A percentile compares a stretch with the other conserved stretches of the same genome.
Conservation (phyloP, 2,113 vertebrate species). For the Oryzias celebensis region DNA sequence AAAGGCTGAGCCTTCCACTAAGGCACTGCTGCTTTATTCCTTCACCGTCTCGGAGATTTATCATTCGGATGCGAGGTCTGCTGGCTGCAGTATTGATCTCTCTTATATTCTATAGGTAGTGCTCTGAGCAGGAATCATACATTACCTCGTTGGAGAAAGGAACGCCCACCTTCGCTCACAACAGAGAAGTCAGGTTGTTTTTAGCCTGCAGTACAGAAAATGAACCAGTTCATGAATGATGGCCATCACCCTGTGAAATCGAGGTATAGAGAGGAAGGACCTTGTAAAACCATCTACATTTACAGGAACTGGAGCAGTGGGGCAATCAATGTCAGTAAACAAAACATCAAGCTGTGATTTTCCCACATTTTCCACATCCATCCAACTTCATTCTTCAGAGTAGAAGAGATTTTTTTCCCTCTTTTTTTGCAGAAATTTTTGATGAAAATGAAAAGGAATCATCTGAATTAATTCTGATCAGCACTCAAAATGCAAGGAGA, state of each 20-base stretch:
- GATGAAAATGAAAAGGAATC: conserved; percentile 21
- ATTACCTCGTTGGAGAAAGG: conserved; percentile 50
- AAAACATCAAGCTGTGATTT: neutral
- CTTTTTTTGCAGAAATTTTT: conserved; percentile 3
- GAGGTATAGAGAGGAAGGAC: conserved; percentile 9
- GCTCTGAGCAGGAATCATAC: conserved; percentile 48
- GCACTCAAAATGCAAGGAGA: conserved; percentile 1
- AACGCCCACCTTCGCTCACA: conserved; percentile 45
- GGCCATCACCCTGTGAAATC: neutral
- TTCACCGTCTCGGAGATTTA: conserved; percentile 60
- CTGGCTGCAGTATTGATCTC: conserved; percentile 64
- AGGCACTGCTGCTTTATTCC: conserved; percentile 47
- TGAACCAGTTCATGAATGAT: conserved; percentile 26
- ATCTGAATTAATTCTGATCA: conserved; percentile 16
- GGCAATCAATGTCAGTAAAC: neutral
- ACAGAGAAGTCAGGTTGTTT: conserved; percentile 30
- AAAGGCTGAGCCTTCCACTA: conserved; percentile 17
- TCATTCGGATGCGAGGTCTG: conserved; percentile 40
- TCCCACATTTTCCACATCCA: neutral
- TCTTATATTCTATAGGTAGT: conserved; percentile 50
- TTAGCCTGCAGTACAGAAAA: conserved; percentile 40
- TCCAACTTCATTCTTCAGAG: neutral
- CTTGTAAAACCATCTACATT: conserved; percentile 30
- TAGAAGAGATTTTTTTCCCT: neutral
- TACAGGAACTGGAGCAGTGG: conserved; percentile 2